Conservation (phyloP, 2,113 vertebrate genomes). For the Phalacrocorax aristotelis region DNA sequence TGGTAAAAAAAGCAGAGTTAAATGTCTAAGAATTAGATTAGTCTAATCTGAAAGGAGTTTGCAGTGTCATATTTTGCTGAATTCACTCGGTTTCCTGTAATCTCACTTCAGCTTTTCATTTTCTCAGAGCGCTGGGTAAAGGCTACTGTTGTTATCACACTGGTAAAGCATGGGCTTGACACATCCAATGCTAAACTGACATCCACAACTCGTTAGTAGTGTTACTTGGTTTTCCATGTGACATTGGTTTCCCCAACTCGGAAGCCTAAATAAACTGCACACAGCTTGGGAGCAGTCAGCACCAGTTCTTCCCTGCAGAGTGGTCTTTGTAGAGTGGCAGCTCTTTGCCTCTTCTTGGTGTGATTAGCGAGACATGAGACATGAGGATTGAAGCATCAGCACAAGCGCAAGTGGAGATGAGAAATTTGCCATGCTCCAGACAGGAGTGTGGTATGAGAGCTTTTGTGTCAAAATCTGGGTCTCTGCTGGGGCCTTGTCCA, state of each 20-base stretch:
- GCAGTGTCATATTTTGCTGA: constrained; percentile 45
- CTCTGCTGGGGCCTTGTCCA: background rate
- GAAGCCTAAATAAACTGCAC: constrained; percentile 53
- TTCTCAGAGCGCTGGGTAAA: background rate
- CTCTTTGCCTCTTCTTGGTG: background rate
- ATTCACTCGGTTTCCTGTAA: constrained; percentile 34
- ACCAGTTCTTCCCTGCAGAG: background rate
- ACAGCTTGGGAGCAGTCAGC: constrained; percentile 4
- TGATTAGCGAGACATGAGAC: constrained; percentile 59
- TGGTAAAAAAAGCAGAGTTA: background rate
- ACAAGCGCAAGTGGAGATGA: background rate
- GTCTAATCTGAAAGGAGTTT: background rate
- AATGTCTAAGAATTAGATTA: background rate
- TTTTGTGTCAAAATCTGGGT: constrained; percentile 19
- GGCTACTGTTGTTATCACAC: constrained; percentile 34
- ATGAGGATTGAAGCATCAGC: constrained; percentile 11
- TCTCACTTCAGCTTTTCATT: constrained; percentile 3
- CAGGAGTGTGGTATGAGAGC: background rate
- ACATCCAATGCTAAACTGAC: constrained; percentile 58
- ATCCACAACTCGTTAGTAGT: constrained; percentile 67
- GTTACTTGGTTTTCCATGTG: constrained; percentile 63
- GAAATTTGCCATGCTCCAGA: constrained; percentile 20
- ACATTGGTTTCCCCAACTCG: constrained; percentile 57
- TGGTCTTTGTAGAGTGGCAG: constrained; percentile 24
- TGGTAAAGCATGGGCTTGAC: constrained; percentile 55